phyloP scores from a whole-genome alignment of 2,888 invertebrate genomes.

The Pycnomerus fuliginosus region DNA sequence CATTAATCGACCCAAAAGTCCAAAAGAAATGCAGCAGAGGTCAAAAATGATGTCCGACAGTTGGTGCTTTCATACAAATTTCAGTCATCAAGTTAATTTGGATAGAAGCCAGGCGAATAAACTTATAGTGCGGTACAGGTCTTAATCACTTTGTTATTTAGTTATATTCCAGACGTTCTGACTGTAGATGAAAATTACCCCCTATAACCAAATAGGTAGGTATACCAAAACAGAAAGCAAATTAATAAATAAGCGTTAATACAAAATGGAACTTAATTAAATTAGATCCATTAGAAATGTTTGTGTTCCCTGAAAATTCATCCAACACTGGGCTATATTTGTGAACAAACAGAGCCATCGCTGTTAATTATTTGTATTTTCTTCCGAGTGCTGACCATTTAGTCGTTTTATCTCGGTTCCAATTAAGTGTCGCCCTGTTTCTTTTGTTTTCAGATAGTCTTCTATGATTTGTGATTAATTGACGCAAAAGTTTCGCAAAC shows the following conservation, averaged over 20 bases:
- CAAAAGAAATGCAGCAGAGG: constrained; percentile 3
- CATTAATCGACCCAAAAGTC: constrained; percentile 18
- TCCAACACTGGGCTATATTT: constrained; percentile 37
- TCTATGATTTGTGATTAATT: constrained; percentile 30
- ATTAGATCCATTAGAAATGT: constrained; percentile 42
- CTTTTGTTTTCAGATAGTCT: constrained; percentile 24
- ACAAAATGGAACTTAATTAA: constrained; percentile 45
- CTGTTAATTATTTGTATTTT: constrained; percentile 46
- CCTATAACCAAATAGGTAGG: too few species aligned
- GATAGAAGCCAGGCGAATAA: not conserved
- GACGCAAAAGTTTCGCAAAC: too few species aligned
- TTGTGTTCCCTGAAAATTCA: constrained; percentile 28
- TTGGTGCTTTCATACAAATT: too few species aligned
- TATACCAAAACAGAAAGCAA: too few species aligned
- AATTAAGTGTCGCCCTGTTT: constrained; percentile 29
- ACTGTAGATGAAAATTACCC: too few species aligned
- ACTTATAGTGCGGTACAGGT: too few species aligned
- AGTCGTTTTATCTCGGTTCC: constrained; percentile 25
- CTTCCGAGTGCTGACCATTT: constrained; percentile 23
- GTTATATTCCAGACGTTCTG: too few species aligned
- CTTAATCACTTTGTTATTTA: too few species aligned
- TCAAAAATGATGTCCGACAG: not conserved
- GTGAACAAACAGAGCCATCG: constrained; percentile 44
- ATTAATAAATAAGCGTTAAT: constrained; percentile 46
- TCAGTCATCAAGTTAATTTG: not conserved